A percentile compares a stretch with the other conserved stretches of the same genome.
Conservation (phyloP, 2,113 vertebrate species). For the Platysteira castanea region DNA sequence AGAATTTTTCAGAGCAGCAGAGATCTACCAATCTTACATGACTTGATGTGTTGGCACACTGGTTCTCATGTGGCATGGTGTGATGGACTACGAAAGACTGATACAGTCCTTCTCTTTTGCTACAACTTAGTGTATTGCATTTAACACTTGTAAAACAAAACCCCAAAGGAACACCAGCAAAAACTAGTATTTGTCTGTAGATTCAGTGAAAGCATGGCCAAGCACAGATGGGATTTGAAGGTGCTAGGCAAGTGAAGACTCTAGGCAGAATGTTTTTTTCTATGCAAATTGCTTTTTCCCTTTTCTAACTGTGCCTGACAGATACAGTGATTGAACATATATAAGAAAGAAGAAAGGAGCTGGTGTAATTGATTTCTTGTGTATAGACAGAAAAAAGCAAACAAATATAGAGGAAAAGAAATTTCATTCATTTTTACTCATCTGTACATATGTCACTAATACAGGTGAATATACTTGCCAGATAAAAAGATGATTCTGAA, state of each 20-base stretch:
- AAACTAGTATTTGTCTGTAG: background rate
- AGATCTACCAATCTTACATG: fast-evolving
- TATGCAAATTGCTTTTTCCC: background rate
- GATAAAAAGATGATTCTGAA: background rate
- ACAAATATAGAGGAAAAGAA: background rate
- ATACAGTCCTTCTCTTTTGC: background rate
- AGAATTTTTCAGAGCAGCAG: background rate
- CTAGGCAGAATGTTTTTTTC: background rate
- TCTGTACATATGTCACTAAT: background rate
- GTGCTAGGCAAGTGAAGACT: background rate
- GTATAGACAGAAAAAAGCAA: background rate
- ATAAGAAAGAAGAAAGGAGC: background rate
- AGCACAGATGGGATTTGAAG: background rate
- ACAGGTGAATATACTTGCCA: background rate
- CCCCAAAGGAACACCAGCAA: fast-evolving
- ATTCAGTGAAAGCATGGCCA: background rate
- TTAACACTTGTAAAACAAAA: background rate
- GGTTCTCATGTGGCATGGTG: background rate
- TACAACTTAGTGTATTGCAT: background rate
- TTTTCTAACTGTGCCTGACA: background rate
- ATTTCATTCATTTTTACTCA: background rate
- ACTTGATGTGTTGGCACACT: background rate
- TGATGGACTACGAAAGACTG: fast-evolving
- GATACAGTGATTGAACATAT: background rate
- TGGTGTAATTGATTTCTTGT: background rate